Percentiles rank a stretch among this genome's conserved stretches.
phyloP scores from a whole-genome alignment of 37 sponge, comb jelly and placozoan genomes.

The Axinella damicornis region DNA sequence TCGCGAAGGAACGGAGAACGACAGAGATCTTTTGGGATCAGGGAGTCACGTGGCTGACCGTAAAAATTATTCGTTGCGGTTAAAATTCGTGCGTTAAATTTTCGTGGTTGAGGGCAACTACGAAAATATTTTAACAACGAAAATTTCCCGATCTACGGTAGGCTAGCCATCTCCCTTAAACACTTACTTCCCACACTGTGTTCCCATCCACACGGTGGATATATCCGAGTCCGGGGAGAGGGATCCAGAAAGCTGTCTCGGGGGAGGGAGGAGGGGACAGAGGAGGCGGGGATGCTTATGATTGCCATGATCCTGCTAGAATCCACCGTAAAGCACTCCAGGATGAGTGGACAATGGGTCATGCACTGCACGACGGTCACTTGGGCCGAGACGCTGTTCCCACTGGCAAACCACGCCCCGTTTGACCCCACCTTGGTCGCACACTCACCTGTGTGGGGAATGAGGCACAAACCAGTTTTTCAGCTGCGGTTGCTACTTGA shows the following conservation, averaged over 20 bases:
- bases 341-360: conserved; percentile 46
- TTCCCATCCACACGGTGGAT: conserved; percentile 73
- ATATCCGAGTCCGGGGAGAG: conserved; percentile 4
- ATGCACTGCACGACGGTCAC: conserved; percentile 64
- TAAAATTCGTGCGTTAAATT: no score
- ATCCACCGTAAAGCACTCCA: conserved; percentile 54
- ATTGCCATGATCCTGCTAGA: conserved; percentile 44
- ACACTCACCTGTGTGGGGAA: conserved; percentile 60
- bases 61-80: no score
- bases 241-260: neutral
- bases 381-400: conserved; percentile 17
- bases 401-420: conserved; percentile 76
- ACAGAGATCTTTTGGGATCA: no score
- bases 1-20: no score
- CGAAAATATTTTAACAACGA: no score
- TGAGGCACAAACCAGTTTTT: neutral
- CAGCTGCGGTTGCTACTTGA: no score
- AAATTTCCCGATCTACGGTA: no score
- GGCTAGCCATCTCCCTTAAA: no score
- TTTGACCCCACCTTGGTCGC: conserved; percentile 61
- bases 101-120: no score
- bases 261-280: neutral
- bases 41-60: no score
- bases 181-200: conserved; percentile 70
- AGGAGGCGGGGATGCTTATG: conserved; percentile 23